These are phyloP conservation scores for Sigmodon hispidus DNA, from an alignment of 2,113 vertebrate species.

Conservation along the genomic window DNA sequence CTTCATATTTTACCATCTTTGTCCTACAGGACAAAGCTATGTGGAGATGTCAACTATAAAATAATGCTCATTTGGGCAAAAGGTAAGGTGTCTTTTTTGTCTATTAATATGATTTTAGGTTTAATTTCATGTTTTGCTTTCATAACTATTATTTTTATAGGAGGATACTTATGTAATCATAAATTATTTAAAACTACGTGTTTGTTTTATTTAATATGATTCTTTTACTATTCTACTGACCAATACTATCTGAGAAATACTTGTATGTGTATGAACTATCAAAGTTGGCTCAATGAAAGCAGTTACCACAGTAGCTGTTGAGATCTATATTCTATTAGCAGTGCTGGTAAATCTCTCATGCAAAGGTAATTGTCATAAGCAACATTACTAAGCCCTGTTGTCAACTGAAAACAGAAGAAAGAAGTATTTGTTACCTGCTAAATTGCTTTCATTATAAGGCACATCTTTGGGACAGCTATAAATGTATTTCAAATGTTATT, in stretches of 20 bases:
- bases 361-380: background rate
- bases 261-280: background rate
- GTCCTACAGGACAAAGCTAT: background rate
- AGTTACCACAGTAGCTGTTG: background rate
- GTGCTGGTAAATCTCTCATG: background rate
- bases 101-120: background rate
- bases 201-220: background rate
- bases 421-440: background rate
- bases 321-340: background rate
- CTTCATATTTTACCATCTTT: background rate
- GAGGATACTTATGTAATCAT: background rate
- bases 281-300: background rate
- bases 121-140: background rate
- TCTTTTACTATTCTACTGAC: background rate
- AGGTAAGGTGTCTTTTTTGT: background rate
- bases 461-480: background rate
- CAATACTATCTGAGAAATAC: background rate
- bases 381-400: background rate
- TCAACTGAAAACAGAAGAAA: slow-evolving; percentile 6
- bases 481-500: background rate
- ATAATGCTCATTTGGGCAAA: background rate
- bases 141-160: background rate
- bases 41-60: background rate
- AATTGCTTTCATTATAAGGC: background rate
- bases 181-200: background rate